phyloP scores from a whole-genome alignment of 2,888 invertebrate genomes.

The Agrotis exclamationis region DNA sequence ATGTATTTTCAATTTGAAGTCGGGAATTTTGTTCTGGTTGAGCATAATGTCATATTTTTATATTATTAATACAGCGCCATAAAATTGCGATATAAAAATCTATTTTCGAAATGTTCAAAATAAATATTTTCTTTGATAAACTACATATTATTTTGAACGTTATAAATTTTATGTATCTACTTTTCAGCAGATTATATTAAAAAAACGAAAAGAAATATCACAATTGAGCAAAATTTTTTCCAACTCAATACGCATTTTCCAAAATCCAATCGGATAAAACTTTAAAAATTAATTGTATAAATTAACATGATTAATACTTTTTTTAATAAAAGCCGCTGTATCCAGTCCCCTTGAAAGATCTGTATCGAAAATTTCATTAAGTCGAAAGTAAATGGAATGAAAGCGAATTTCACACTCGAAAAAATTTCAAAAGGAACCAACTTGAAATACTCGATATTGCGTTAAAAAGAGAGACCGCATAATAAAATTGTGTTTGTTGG shows the following conservation, averaged over 20 bases:
- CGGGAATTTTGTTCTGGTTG: neutral
- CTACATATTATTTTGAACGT: no score
- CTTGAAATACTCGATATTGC: constrained; percentile 83
- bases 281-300: constrained; percentile 73
- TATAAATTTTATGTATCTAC: no score
- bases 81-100: no score
- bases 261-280: constrained; percentile 21
- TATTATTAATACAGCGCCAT: no score
- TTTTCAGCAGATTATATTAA: neutral
- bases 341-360: constrained; percentile 65
- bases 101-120: no score
- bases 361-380: constrained; percentile 86
- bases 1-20: constrained; percentile 18
- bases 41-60: no score
- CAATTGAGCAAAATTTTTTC: neutral
- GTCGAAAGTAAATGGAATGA: constrained; percentile 83
- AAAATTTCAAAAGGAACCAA: constrained; percentile 83
- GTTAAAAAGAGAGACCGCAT: constrained; percentile 82
- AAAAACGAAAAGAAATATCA: neutral
- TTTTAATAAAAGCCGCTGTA: constrained; percentile 68
- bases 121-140: no score
- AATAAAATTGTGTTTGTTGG: constrained; percentile 83
- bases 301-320: constrained; percentile 76
- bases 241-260: neutral
- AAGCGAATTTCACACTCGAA: constrained; percentile 85